Base-by-base conservation (phyloP, 1,140 invertebrate species). In the Chlorops oryzae region DNA sequence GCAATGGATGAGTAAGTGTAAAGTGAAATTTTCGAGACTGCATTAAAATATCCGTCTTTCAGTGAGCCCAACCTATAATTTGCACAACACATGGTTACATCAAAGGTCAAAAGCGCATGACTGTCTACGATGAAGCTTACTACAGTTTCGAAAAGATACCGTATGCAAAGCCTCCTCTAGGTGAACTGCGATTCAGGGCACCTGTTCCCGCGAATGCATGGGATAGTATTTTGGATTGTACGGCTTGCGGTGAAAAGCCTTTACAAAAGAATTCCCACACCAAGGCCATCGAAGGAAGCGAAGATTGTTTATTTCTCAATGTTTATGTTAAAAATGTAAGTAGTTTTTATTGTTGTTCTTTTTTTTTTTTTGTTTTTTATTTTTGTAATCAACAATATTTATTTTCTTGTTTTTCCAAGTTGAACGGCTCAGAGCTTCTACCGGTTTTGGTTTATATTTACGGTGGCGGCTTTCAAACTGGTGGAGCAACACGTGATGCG, bases 381-480 rank as follows among this genome's bases (percentile, higher is more conserved):
- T 27, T 28, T 20, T n/a, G 15, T 51, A 0, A 20, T 21, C 13
- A 3, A 21, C 25, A 35, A 38, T 9, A 5, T 40, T 48, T 13
- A 27, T 18, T 21, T 25, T 46, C 32, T 5, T n/a, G 15, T 22
- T 80, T 78, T 52, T 48, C 78, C 21, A 80, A 80, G 6, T 74
- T 86, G 49, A 73, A 77, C 59, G 86, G 88, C 66, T 77, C 80
- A 54, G 59, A 76, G n/a, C 47, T 62, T 2, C 32, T 70, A 28
- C 80, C 85, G 0, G 84, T 88, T 0, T 77, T 88, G 66, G 76
- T 88, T 1, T 88, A 75, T 67, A 79, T 89, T 22, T 81, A 86
- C 62, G 86, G 86, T 4, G 86, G 87, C 21, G 79, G 67, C 27
- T 84, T 86, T 56, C 59, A 67, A 3, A 48, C 62, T 10, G 81